Conservation (phyloP, 2,797 vertebrate species). For the Benthosema pterotum region DNA sequence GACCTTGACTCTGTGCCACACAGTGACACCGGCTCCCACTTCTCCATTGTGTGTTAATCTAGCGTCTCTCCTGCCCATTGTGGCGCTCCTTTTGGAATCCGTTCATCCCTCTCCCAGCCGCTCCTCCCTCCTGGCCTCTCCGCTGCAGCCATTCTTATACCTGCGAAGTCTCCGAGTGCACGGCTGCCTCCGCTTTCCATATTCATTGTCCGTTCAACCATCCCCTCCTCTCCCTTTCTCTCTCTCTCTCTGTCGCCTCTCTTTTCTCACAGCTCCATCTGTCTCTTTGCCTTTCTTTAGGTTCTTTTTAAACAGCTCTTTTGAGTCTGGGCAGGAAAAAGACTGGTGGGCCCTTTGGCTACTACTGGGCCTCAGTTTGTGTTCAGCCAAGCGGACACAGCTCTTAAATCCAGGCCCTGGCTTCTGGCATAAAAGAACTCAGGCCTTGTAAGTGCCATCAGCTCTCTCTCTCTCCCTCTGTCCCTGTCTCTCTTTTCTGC, state of each 20-base stretch:
- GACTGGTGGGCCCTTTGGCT: slow-evolving; percentile 67
- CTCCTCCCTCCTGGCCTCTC: not conserved
- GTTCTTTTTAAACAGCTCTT: slow-evolving; percentile 58
- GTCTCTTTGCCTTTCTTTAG: slow-evolving; percentile 67
- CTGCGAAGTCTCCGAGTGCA: slow-evolving; percentile 62
- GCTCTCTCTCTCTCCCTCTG: slow-evolving; percentile 59
- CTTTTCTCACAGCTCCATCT: slow-evolving; percentile 71
- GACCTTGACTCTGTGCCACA: slow-evolving; percentile 64
- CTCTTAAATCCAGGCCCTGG: slow-evolving; percentile 66
- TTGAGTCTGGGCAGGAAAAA: slow-evolving; percentile 62
- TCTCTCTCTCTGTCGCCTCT: slow-evolving; percentile 17
- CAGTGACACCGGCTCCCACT: slow-evolving; percentile 52
- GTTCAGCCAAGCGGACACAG: slow-evolving; percentile 70
- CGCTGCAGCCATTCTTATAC: slow-evolving; percentile 67
- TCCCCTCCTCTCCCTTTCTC: slow-evolving; percentile 37
- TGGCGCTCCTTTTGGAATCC: slow-evolving; percentile 12
- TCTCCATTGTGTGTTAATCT: slow-evolving; percentile 34
- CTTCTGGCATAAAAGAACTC: slow-evolving; percentile 67
- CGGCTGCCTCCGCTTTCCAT: slow-evolving; percentile 59
- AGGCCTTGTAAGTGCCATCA: slow-evolving; percentile 49
- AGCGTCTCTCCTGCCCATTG: not conserved
- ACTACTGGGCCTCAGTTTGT: slow-evolving; percentile 64
- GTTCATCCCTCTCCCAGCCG: slow-evolving; percentile 15
- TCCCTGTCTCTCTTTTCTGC: slow-evolving; percentile 12
- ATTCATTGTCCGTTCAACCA: slow-evolving; percentile 42